Evolutionary conservation across 2,888 invertebrate species (phyloP).

Genomic region (Sarcophaga rosellei): DNA sequence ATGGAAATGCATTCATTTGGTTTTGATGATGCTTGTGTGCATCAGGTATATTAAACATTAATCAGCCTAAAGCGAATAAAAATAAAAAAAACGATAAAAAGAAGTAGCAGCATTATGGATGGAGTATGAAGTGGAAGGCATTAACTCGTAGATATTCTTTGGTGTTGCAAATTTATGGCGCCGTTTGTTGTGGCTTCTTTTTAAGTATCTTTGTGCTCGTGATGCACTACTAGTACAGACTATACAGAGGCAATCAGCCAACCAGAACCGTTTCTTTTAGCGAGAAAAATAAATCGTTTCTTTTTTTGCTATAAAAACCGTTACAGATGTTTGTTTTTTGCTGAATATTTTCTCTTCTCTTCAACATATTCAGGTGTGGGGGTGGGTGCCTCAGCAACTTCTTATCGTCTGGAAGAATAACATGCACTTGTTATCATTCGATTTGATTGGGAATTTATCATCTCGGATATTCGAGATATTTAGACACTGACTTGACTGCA

Average conservation of each 20-base stretch:
- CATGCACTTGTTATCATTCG: too few relatives aligned
- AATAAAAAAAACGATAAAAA: too few relatives aligned
- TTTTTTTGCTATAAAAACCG: constrained; percentile 33
- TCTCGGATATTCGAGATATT: too few relatives aligned
- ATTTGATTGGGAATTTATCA: too few relatives aligned
- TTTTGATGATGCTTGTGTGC: constrained; percentile 24
- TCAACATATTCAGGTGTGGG: neutral
- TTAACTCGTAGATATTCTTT: constrained; percentile 1
- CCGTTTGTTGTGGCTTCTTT: constrained; percentile 55
- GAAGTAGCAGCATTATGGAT: constrained; percentile 20
- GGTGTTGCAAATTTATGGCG: constrained; percentile 47
- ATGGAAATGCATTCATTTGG: constrained; percentile 37
- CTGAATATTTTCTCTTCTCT: neutral
- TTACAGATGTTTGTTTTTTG: constrained; percentile 26
- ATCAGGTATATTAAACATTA: constrained; percentile 52
- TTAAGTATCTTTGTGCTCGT: constrained; percentile 16
- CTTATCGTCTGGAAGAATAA: neutral
- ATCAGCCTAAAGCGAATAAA: constrained; percentile 45
- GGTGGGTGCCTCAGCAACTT: neutral
- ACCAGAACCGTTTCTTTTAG: constrained; percentile 33
- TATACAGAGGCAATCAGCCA: constrained; percentile 25
- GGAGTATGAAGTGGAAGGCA: constrained; percentile 12
- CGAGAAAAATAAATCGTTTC: neutral
- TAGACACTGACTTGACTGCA: too few relatives aligned
- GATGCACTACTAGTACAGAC: constrained; percentile 33